Base-by-base conservation (phyloP, 2,888 invertebrate genomes). In the Idaea biselata region DNA sequence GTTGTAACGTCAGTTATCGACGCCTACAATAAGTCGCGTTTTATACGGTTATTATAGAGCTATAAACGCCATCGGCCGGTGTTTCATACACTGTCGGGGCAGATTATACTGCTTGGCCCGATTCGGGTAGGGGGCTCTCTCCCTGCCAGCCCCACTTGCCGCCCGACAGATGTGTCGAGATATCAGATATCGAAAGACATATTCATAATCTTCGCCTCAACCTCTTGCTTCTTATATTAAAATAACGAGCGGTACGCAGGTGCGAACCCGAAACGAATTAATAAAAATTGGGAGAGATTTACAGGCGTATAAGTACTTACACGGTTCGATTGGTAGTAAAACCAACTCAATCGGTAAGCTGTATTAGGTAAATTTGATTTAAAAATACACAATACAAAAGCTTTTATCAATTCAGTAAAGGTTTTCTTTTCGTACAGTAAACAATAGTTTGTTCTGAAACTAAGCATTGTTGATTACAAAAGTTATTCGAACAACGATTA, bases 11-110 rank as follows among this genome's bases (percentile, higher is more conserved):
- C 87, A 83, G 88, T 86, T 90, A 92, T 92, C 89, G 91, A 87
- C 86, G 88, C 85, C 87, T 88, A 90, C 91, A 92, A 92, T 91
- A 91, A 91, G 91, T 91, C 89, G 89, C 87, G 84, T 92, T 93
- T 93, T 92, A 93, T 93, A 91, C 83, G 89, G 90, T 91, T 92
- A 93, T 93, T 92, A 92, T 91, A 90, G 91, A 87, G 82, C 87
- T 86, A 91, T 93, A 92, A 92, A 90, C 86, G 89, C 87, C 91
- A 90, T 90, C 89, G 91, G 91, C 85, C 90, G 87, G 87, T 89
- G 89, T 89, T 90, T 90, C 90, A 91, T 92, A 90, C 88, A 90
- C 87, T 90, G 83, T 86, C 84, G 83, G 83, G 87, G 86, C 90
- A 88, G 88, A 88, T 90, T 91, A 90, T 90, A 87, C 88, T 84